Conservation (phyloP, 2,888 invertebrate species). For the Heliconius ismenius region DNA sequence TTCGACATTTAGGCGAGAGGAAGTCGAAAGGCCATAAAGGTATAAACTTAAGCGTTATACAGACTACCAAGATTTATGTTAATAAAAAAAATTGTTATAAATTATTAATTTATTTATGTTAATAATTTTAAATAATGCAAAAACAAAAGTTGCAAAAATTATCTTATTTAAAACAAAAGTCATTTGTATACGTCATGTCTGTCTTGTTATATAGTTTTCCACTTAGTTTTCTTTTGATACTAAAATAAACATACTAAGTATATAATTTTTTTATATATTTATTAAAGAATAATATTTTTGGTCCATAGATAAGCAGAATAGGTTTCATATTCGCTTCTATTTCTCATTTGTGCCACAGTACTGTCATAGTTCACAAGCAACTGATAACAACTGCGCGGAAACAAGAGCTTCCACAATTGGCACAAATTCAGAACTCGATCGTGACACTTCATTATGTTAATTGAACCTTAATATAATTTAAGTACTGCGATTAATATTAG, state of each 20-base stretch:
- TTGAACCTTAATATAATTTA: slow-evolving; percentile 19
- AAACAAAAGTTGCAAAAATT: too few relatives aligned
- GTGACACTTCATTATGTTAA: slow-evolving; percentile 19
- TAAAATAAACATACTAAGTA: too few relatives aligned
- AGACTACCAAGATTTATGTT: not conserved
- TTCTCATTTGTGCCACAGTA: slow-evolving; percentile 45
- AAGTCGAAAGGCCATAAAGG: slow-evolving; percentile 28
- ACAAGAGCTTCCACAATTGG: slow-evolving; percentile 62
- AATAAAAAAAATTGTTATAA: not conserved
- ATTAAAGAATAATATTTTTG: too few relatives aligned
- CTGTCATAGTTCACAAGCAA: slow-evolving; percentile 57
- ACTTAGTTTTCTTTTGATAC: too few relatives aligned
- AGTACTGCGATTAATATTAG: not conserved
- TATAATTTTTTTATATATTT: too few relatives aligned
- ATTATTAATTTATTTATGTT: too few relatives aligned
- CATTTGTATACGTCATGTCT: too few relatives aligned
- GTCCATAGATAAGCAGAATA: too few relatives aligned
- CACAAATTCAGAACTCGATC: slow-evolving; percentile 56
- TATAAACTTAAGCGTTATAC: slow-evolving; percentile 33
- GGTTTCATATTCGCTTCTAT: not conserved
- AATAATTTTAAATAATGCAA: too few relatives aligned
- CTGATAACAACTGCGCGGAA: slow-evolving; percentile 68
- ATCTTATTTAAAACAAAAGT: too few relatives aligned
- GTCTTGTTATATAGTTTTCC: too few relatives aligned
- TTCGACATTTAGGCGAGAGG: slow-evolving; percentile 16